phyloP scores from a whole-genome alignment of 2,888 invertebrate genomes.

The Meliscaeva auricollis region DNA sequence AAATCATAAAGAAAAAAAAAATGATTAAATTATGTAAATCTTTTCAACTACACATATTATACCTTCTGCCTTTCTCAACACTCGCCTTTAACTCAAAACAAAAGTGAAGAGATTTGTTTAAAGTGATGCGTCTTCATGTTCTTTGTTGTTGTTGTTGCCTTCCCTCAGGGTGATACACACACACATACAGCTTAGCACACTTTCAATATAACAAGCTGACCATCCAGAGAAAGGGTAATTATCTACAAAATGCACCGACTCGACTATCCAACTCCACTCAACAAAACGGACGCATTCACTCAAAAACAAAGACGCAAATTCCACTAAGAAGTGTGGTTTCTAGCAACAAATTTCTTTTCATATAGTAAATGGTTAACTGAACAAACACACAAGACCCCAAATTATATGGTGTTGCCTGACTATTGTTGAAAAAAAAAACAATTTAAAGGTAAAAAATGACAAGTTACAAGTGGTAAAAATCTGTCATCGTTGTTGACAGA shows the following conservation, averaged over 20 bases:
- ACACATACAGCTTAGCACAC: slow-evolving; percentile 45
- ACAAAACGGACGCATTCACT: slow-evolving; percentile 30
- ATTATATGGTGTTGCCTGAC: too few species aligned
- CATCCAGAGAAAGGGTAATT: slow-evolving; percentile 7
- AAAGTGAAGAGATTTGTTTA: slow-evolving; percentile 43
- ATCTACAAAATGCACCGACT: slow-evolving; percentile 31
- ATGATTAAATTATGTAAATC: slow-evolving; percentile 57
- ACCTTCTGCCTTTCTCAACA: slow-evolving; percentile 47
- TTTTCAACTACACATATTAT: slow-evolving; percentile 2
- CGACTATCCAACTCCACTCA: neutral
- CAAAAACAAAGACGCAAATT: slow-evolving; percentile 46
- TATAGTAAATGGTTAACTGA: neutral
- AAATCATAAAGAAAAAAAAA: slow-evolving; percentile 1
- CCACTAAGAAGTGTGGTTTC: slow-evolving; percentile 39
- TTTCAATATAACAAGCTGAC: slow-evolving; percentile 34
- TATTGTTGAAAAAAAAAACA: too few species aligned
- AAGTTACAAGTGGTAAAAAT: slow-evolving; percentile 43
- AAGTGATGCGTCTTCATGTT: neutral
- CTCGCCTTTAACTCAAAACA: slow-evolving; percentile 31
- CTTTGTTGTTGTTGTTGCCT: neutral
- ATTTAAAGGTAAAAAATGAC: slow-evolving; percentile 17
- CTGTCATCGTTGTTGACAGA: slow-evolving; percentile 54
- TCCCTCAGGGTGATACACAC: slow-evolving; percentile 29
- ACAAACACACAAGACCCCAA: slow-evolving; percentile 13
- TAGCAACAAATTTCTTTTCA: slow-evolving; percentile 54